Base-by-base conservation (phyloP, 2,797 vertebrate genomes). In the Neosilurus mollespiculum region DNA sequence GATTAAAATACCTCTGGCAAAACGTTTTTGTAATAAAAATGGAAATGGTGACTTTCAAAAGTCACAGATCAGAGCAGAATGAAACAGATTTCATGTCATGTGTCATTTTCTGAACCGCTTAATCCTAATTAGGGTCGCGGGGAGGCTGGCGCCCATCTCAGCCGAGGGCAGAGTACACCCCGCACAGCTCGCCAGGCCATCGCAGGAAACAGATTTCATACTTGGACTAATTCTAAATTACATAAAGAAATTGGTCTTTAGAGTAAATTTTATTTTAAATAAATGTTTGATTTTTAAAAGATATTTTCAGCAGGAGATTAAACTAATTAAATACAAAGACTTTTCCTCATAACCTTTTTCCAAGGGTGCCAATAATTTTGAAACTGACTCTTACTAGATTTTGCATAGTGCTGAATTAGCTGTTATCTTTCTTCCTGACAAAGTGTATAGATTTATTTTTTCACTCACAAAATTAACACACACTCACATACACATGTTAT, bases 401-500 rank as follows among this genome's bases (percentile, higher is more conserved):
- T 43, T 43, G 4, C 10, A 9, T 14, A 10, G 66, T 43, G 66
- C 8, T 20, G 4, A 43, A 49, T n/a, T 22, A 49, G 37, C 9
- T 49, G 37, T 16, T 70, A 70, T 22, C 10, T 76, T 34, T 59
- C 54, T 75, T 12, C 24, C 70, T 26, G 49, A 53, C 22, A 53
- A n/a, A 20, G 53, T 73, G 49, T 24, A 4, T 54, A 15, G 26
- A 53, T 72, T 37, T 11, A 7, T 43, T 34, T 37, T 43, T 64
- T 78, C 22, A 49, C 49, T 56, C 59, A 66, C 82, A 72, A 80
- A 37, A 26, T 43, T 4, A 43, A 72, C 26, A 20, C 24, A 37
- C 82, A 69, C 71, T 43, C 81, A 79, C 30, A 62, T 54, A 77
- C 73, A 78, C n/a, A 65, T 10, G 64, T 1, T 59, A 8, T 8